Evolutionary conservation across 1,140 invertebrate genomes (phyloP), one percentile per base, ranked within the genome.

Genomic region (Tetramorium simillimum): DNA sequence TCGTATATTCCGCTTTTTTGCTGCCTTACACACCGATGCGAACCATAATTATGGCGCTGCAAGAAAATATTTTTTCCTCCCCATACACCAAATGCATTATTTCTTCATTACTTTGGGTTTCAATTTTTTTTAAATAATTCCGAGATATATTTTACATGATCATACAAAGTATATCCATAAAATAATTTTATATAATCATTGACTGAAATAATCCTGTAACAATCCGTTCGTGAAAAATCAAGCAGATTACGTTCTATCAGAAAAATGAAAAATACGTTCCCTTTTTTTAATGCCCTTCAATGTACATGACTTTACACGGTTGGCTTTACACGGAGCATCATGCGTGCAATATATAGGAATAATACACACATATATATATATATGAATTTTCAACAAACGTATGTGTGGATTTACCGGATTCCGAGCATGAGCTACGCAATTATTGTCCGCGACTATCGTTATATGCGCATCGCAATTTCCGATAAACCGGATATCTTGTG

Each of bases 401-500:
- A 33, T 33, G 33, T 3, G 33, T n/a, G 28, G 49, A 81, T 81
- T 70, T 72, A 56, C 16, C 37, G 40, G 28, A 73, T 84, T 73
- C 49, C 40, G 40, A 46, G 53, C 46, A 40, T 14, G 63, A 81
- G n/a, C 63, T 37, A 65, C 1, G 63, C 67, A 60, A 82, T 82
- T 82, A 82, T 73, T 84, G 14, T 51, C 67, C 40, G 40, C 69
- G 53, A 62, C 33, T 49, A 28, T 81, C 77, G 63, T 70, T 24
- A 40, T 67, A 37, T 33, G 49, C 78, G 65, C 58, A 24, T 43
- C n/a, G 49, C 51, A 75, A 49, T 75, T 75, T 73, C 28, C 53
- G 24, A 84, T 84, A 37, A 75, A 75, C 18, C 69, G n/a, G 28
- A 33, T 60, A 46, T 60, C 69, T 28, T 56, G 53, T 75, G 9